These are phyloP conservation scores for Podarcis raffonei DNA, from an alignment of 2,113 vertebrate species.

Conservation along the genomic window DNA sequence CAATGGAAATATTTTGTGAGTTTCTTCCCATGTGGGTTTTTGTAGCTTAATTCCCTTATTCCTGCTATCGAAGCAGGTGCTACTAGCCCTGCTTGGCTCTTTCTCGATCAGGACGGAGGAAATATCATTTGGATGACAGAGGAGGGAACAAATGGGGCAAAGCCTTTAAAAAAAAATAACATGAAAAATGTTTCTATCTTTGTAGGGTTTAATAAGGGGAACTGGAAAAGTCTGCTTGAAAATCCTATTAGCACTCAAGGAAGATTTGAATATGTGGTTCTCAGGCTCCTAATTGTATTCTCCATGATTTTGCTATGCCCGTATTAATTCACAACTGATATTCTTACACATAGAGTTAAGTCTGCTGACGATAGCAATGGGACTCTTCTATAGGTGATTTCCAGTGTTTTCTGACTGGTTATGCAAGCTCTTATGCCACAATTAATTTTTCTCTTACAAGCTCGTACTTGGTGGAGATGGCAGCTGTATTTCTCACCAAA, in stretches of 20 bases:
- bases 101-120: background rate
- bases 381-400: constrained; percentile 14
- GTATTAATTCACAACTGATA: constrained; percentile 28
- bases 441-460: background rate
- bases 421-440: constrained; percentile 26
- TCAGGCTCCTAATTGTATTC: constrained; percentile 42
- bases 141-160: background rate
- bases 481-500: background rate
- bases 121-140: background rate
- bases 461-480: background rate
- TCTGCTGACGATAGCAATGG: constrained; percentile 30
- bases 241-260: constrained; percentile 47
- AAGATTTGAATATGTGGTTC: constrained; percentile 24
- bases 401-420: background rate
- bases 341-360: background rate
- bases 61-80: background rate
- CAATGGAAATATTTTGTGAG: no score
- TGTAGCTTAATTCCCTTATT: background rate
- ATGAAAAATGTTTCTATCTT: background rate
- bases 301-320: background rate
- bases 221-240: constrained; percentile 18
- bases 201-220: background rate
- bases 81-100: no score
- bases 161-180: background rate
- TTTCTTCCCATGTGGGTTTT: background rate